Conservation (phyloP, 2,797 vertebrate genomes). For the Harpagifer antarcticus region DNA sequence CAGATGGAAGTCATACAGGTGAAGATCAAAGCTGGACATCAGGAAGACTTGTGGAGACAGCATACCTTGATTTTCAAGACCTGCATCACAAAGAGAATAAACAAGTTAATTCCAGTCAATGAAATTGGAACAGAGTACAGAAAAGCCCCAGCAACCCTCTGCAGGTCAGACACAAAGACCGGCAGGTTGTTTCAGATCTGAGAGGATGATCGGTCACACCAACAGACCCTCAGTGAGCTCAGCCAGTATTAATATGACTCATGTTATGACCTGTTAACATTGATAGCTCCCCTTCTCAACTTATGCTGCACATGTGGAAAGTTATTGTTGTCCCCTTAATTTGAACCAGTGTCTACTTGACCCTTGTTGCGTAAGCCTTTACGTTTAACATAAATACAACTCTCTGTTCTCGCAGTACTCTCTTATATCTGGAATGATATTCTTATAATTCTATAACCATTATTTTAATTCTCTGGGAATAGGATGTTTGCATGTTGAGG, state of each 20-base stretch:
- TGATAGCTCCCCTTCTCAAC: no score
- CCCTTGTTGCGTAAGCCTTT: no score
- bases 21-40: conserved; percentile 67
- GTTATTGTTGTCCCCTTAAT: no score
- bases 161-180: neutral
- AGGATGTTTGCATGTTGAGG: no score
- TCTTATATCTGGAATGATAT: no score
- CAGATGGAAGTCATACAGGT: conserved; percentile 70
- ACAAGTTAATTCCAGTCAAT: neutral
- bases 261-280: neutral
- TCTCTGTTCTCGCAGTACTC: no score
- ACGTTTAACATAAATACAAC: no score
- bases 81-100: neutral
- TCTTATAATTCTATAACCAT: no score
- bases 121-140: neutral
- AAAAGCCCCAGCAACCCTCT: neutral
- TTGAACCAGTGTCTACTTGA: no score
- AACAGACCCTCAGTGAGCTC: neutral
- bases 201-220: neutral
- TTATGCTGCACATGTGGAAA: no score
- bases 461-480: no score
- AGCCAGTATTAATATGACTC: neutral
- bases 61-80: conserved; percentile 36
- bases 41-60: conserved; percentile 79
- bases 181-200: no score